Base-by-base conservation (phyloP, 1,140 invertebrate species). In the Lepidurus packardi region DNA sequence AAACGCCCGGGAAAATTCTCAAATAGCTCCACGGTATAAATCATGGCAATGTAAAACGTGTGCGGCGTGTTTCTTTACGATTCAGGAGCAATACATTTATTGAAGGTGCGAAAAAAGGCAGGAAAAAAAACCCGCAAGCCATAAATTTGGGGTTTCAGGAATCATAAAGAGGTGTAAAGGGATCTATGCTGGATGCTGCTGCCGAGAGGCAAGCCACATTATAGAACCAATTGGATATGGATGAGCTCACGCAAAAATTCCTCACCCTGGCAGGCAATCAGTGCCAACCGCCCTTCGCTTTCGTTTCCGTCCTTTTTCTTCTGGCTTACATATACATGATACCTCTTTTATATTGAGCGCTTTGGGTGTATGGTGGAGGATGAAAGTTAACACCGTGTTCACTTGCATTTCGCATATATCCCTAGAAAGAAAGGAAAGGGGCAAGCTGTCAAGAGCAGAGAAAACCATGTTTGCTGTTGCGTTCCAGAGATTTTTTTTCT, bases 241-340 rank as follows among this genome's bases (percentile, higher is more conserved):
- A 65, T 65, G 53, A 65, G 53, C 13, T 65, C 53, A 65, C 53
- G 53, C 53, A 65, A 65, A 65, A 65, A 65, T 65, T 65, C 53
- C 53, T 65, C 13, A 65, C 53, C 21, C 53, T 65, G 53, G 53
- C 53, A 65, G 53, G 53, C 53, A 65, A 65, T 65, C 53, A 65
- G 53, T 21, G 13, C 53, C 53, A 65, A 65, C 53, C 53, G 8
- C 53, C 53, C 53, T 11, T 65, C 21, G 16, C 53, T 65, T 65
- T 65, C 53, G 53, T 65, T 65, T 65, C 53, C 53, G 53, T 65
- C 53, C 8, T 65, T 11, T 16, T 65, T 65, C 21, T 3, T 65
- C 16, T 65, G 21, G 53, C 53, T 65, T 11, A 65, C 53, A 65
- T 65, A 7, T 16, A 65, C 53, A 65, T 65, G 53, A 65, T 65